A percentile compares a stretch with the other conserved stretches of the same genome.
These are phyloP conservation scores for Neoniphon sammara DNA, from an alignment of 2,797 vertebrate species.

Conservation along the genomic window DNA sequence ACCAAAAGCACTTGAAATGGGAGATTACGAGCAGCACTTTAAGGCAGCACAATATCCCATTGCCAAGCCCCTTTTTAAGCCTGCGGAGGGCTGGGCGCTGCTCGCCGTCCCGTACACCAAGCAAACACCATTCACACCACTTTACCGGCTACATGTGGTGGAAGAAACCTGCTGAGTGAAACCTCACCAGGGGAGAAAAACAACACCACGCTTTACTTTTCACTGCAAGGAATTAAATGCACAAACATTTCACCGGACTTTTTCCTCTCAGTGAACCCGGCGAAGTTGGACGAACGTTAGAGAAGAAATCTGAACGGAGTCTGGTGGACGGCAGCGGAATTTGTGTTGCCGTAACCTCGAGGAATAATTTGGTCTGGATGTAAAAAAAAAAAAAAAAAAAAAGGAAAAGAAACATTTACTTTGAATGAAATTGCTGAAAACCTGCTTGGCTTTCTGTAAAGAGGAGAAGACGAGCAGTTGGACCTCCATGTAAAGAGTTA, in stretches of 20 bases:
- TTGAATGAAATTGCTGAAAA: conserved; percentile 10
- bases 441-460: not conserved
- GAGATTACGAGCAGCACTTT: conserved; percentile 30
- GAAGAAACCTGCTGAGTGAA: conserved; percentile 14
- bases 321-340: conserved; percentile 45
- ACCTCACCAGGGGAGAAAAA: not conserved
- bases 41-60: conserved; percentile 48
- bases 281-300: conserved; percentile 30
- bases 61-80: conserved; percentile 47
- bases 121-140: conserved; percentile 12
- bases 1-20: not conserved
- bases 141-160: conserved; percentile 59
- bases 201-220: not conserved
- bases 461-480: conserved; percentile 11
- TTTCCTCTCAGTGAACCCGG: not conserved
- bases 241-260: not conserved
- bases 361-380: conserved; percentile 12
- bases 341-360: conserved; percentile 30
- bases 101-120: conserved; percentile 13
- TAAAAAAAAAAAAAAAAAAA: not conserved
- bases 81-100: conserved; percentile 37
- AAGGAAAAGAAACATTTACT: conserved; percentile 11
- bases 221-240: not conserved
- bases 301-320: conserved; percentile 9
- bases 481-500: conserved; percentile 18